These are phyloP conservation scores for Centroberyx gerrardi DNA, from an alignment of 2,797 vertebrate genomes.

Conservation along the genomic window DNA sequence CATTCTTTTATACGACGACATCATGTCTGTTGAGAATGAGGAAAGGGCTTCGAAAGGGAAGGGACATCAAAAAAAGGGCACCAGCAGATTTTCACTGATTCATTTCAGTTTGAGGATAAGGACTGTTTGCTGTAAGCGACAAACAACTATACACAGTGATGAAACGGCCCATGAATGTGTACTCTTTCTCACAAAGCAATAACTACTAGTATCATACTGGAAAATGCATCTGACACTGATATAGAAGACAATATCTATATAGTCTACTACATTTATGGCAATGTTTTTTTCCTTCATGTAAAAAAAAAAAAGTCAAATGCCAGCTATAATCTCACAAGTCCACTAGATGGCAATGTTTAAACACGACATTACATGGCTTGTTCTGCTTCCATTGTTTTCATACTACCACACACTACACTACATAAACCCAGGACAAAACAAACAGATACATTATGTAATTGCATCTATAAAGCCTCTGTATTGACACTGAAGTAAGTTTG, in stretches of 20 bases:
- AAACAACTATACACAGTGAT: no score
- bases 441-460: constrained; percentile 37
- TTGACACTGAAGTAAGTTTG: constrained; percentile 20
- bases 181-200: neutral
- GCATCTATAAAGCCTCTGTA: constrained; percentile 30
- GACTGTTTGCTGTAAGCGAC: neutral
- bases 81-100: neutral
- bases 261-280: no score
- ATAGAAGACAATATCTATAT: no score
- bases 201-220: neutral
- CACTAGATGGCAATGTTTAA: constrained; percentile 66
- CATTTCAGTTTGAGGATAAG: no score
- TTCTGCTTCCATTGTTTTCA: constrained; percentile 10
- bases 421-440: constrained; percentile 8
- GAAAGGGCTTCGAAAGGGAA: neutral
- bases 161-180: no score
- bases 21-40: neutral
- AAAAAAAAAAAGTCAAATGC: neutral
- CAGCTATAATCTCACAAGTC: neutral
- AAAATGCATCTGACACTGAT: no score
- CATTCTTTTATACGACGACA: neutral
- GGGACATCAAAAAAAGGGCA: neutral
- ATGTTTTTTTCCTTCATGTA: no score
- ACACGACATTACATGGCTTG: neutral
- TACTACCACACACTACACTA: constrained; percentile 4